Evolutionary conservation across 37 sponge, comb jelly and placozoan genomes (phyloP).

Genomic region (Aphrocallistes beatrix): DNA sequence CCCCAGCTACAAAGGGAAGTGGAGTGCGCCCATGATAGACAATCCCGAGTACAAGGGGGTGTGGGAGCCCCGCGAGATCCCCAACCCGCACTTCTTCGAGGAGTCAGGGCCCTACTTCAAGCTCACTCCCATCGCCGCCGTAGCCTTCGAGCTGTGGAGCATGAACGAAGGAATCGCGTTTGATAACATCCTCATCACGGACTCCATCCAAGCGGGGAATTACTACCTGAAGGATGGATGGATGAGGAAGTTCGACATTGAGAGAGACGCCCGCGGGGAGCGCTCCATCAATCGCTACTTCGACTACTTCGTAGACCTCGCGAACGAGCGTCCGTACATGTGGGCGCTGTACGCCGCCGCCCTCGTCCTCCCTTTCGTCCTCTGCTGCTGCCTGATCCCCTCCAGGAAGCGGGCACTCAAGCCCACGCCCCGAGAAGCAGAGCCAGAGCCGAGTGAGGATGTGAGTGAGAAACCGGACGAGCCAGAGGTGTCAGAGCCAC

Average conservation of each 20-base stretch:
- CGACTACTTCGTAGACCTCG: conserved; percentile 48
- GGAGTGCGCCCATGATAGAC: conserved; percentile 83
- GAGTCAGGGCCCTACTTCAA: conserved; percentile 56
- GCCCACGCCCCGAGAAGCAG: not conserved
- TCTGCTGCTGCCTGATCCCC: conserved; percentile 25
- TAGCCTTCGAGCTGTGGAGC: conserved; percentile 94
- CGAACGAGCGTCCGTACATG: conserved; percentile 74
- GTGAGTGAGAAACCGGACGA: not conserved
- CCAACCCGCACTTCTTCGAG: conserved; percentile 84
- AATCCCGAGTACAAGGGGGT: conserved; percentile 89
- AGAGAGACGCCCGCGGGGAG: conserved; percentile 30
- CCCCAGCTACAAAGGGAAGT: conserved; percentile 94
- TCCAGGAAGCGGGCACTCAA: not conserved
- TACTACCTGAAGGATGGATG: conserved; percentile 69
- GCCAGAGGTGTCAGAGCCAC: not conserved
- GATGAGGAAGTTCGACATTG: conserved; percentile 49
- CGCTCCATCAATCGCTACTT: conserved; percentile 9
- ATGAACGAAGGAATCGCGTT: conserved; percentile 71
- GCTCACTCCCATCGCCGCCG: conserved; percentile 59
- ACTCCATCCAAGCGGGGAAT: conserved; percentile 56
- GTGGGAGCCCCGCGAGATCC: conserved; percentile 74
- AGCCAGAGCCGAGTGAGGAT: not conserved
- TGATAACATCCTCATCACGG: conserved; percentile 82
- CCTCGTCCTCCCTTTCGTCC: conserved; percentile 61
- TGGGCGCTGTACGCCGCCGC: conserved; percentile 81